A percentile compares a stretch with the other conserved stretches of the same genome.
Evolutionary conservation across 2,797 vertebrate genomes (phyloP).

Genomic region (Tangara arthus): DNA sequence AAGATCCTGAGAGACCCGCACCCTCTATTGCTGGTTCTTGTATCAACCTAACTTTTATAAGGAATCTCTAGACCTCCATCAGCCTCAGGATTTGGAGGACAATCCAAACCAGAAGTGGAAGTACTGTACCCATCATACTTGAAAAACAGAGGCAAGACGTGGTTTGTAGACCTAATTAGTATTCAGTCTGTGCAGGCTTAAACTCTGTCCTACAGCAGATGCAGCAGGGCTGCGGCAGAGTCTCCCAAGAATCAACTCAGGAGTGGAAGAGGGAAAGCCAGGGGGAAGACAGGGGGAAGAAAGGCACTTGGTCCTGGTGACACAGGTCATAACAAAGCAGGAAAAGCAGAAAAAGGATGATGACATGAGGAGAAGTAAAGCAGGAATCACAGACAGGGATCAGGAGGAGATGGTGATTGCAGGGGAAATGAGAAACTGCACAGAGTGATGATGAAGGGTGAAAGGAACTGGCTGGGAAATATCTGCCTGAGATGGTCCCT

Average conservation of each 20-base stretch:
- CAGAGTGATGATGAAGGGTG: background rate
- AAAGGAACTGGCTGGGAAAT: background rate
- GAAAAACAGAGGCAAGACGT: background rate
- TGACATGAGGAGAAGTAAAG: background rate
- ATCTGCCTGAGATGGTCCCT: background rate
- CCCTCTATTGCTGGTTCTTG: background rate
- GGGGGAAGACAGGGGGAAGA: background rate
- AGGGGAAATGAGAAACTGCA: background rate
- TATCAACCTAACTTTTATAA: background rate
- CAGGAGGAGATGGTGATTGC: background rate
- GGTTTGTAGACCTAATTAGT: background rate
- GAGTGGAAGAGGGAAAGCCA: background rate
- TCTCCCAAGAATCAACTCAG: background rate
- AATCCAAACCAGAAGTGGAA: background rate
- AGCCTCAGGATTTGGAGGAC: background rate
- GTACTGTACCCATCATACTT: background rate
- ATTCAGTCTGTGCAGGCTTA: background rate
- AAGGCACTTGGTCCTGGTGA: background rate
- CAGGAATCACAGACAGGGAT: background rate
- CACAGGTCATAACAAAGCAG: background rate
- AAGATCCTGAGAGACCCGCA: background rate
- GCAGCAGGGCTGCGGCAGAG: background rate
- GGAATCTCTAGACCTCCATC: fast-evolving
- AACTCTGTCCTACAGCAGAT: background rate
- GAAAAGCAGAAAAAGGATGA: background rate